Evolutionary conservation across 2,888 invertebrate species (phyloP).

Genomic region (Bellardia pandia): DNA sequence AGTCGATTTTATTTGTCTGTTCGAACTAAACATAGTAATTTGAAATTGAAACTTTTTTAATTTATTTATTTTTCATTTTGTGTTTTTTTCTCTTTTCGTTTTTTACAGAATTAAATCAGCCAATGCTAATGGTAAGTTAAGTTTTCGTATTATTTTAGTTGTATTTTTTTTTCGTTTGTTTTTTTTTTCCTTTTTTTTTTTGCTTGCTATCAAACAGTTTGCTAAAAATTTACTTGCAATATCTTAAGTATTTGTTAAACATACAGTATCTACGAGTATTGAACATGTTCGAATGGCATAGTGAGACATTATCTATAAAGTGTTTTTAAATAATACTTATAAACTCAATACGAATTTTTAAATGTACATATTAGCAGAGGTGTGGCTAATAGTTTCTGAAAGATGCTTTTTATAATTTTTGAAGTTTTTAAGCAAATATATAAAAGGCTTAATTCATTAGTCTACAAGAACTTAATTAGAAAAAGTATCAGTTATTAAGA

Average conservation of each 20-base stretch:
- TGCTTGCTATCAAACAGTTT: slow-evolving; percentile 55
- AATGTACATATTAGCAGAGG: slow-evolving; percentile 7
- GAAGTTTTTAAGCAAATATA: too few species aligned
- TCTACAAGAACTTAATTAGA: too few species aligned
- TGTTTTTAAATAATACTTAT: slow-evolving; percentile 53
- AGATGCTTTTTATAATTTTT: too few species aligned
- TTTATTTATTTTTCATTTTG: slow-evolving; percentile 61
- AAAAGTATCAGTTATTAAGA: too few species aligned
- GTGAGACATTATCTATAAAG: slow-evolving; percentile 65
- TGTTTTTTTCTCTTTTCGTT: slow-evolving; percentile 73
- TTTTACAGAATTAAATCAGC: slow-evolving; percentile 84
- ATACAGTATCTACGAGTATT: slow-evolving; percentile 50
- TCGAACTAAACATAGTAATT: slow-evolving; percentile 67
- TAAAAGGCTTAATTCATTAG: too few species aligned
- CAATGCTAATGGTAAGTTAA: slow-evolving; percentile 84
- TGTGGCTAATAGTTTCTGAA: not conserved
- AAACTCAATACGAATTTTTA: slow-evolving; percentile 45
- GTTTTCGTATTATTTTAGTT: slow-evolving; percentile 15
- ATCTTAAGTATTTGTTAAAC: slow-evolving; percentile 69
- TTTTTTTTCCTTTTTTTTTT: slow-evolving; percentile 18
- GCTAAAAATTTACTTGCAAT: slow-evolving; percentile 55
- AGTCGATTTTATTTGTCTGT: slow-evolving; percentile 67
- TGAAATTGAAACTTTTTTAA: slow-evolving; percentile 72
- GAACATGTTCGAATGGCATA: slow-evolving; percentile 54
- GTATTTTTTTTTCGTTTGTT: slow-evolving; percentile 12